phyloP scores from a whole-genome alignment of 2,113 vertebrate species.

The Enhydra lutris region DNA sequence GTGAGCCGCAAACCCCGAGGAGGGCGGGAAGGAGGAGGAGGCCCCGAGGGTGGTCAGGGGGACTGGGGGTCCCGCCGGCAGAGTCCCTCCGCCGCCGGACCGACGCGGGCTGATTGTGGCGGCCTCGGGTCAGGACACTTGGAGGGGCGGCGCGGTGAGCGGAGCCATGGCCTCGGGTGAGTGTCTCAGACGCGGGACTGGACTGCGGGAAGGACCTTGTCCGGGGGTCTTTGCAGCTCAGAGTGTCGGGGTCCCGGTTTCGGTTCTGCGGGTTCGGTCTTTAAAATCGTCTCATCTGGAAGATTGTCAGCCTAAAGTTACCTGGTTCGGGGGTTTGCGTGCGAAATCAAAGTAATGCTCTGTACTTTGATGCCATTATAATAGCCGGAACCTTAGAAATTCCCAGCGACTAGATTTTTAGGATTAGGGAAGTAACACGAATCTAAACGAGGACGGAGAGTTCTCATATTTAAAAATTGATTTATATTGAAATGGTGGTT shows the following conservation, averaged over 20 bases:
- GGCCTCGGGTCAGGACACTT: not conserved
- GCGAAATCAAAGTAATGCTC: slow-evolving; percentile 31
- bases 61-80: not conserved
- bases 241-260: not conserved
- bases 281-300: not conserved
- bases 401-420: not conserved
- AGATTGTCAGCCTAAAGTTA: not conserved
- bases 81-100: not conserved
- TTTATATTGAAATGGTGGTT: not conserved
- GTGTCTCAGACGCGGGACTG: not conserved
- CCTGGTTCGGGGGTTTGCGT: not conserved
- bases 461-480: not conserved
- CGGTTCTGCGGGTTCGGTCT: not conserved
- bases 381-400: not conserved
- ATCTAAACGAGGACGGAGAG: not conserved
- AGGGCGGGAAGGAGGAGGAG: slow-evolving; percentile 53
- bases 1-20: slow-evolving; percentile 36
- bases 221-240: not conserved
- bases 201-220: not conserved
- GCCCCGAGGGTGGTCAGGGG: slow-evolving; percentile 1
- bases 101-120: not conserved
- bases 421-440: not conserved
- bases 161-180: slow-evolving; percentile 68
- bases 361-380: not conserved
- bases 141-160: slow-evolving; percentile 37